phyloP scores from a whole-genome alignment of 1,140 invertebrate species.

The Leucophenga varia region DNA sequence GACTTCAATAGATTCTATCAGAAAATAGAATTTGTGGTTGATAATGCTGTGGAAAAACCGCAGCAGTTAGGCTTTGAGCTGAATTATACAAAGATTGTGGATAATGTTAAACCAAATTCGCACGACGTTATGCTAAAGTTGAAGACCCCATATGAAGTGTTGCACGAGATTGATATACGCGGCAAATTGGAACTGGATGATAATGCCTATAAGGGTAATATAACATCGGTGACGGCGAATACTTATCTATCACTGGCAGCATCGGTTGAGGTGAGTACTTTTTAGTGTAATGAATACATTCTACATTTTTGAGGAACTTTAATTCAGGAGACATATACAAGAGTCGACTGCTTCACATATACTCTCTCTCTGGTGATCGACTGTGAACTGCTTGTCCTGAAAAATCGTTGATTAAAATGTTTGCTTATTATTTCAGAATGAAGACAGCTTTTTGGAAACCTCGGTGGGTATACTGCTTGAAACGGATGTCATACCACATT shows the following conservation, averaged over 20 bases:
- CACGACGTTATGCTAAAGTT: conserved; percentile 59
- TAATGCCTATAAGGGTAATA: conserved; percentile 58
- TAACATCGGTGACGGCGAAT: conserved; percentile 57
- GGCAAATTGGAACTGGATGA: conserved; percentile 60
- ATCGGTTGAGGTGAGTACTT: conserved; percentile 57
- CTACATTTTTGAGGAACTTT: background rate
- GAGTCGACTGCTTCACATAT: too few relatives aligned
- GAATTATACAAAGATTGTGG: conserved; percentile 59
- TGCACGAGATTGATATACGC: conserved; percentile 58
- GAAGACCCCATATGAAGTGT: conserved; percentile 60
- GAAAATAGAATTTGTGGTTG: conserved; percentile 53
- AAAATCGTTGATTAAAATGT: too few relatives aligned
- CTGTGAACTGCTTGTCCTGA: too few relatives aligned
- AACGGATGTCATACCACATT: conserved; percentile 64
- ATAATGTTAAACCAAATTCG: conserved; percentile 57
- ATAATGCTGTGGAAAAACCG: conserved; percentile 59
- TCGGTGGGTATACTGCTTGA: conserved; percentile 61
- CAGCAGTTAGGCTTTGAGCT: conserved; percentile 32
- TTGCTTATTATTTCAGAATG: conserved; percentile 57
- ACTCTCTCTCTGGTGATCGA: too few relatives aligned
- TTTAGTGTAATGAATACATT: conserved; percentile 2
- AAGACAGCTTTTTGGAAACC: conserved; percentile 65
- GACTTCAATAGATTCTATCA: conserved; percentile 59
- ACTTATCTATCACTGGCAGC: conserved; percentile 57
- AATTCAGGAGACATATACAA: too few relatives aligned